Percentiles rank a stretch among this genome's conserved stretches.
phyloP scores from a whole-genome alignment of 2,113 vertebrate genomes.

The Sphyrna mokarran region DNA sequence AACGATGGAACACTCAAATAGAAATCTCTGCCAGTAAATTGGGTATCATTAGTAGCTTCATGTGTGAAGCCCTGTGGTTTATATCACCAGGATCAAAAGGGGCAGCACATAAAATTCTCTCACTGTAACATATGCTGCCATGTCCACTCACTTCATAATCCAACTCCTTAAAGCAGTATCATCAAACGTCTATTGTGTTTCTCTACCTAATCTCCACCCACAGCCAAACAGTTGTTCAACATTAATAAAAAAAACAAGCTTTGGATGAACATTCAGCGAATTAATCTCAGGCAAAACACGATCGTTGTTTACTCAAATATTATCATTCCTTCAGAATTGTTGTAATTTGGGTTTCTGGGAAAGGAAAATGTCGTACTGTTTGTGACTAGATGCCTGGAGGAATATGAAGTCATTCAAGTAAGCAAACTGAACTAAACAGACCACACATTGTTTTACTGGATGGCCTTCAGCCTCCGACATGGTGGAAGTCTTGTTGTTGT shows the following conservation, averaged over 20 bases:
- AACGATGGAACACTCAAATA: neutral
- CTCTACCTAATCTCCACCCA: conserved; percentile 9
- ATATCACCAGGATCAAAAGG: neutral
- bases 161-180: neutral
- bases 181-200: neutral
- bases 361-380: conserved; percentile 9
- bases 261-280: conserved; percentile 11
- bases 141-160: neutral
- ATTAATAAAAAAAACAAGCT: neutral
- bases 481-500: neutral
- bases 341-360: conserved; percentile 11
- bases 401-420: conserved; percentile 25
- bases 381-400: neutral
- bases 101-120: neutral
- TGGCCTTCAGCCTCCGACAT: neutral
- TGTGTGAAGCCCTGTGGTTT: neutral
- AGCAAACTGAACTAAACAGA: conserved; percentile 27
- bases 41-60: neutral
- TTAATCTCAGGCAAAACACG: neutral
- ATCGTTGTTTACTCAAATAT: conserved; percentile 4
- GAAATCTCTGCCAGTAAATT: neutral
- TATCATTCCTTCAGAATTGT: conserved; percentile 14
- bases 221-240: neutral
- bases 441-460: conserved; percentile 9
- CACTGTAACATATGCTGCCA: neutral